Conservation (phyloP, 2,888 invertebrate species). For the Cephus rjabovi region DNA sequence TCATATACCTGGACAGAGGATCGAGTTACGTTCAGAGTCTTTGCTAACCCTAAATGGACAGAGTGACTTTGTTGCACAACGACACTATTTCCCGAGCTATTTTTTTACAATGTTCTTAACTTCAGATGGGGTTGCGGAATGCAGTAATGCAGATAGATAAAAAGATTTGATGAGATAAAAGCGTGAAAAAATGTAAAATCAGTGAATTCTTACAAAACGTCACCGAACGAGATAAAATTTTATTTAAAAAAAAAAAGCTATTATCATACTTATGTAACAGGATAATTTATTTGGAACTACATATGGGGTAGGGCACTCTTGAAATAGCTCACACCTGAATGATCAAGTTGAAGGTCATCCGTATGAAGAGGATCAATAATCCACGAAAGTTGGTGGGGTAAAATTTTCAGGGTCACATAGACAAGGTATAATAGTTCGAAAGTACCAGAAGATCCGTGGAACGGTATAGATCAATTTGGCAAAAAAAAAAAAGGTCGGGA, state of each 20-base stretch:
- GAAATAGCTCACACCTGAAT: background rate
- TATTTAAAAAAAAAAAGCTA: background rate
- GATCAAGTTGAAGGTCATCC: background rate
- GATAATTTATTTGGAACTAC: background rate
- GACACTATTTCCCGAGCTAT: background rate
- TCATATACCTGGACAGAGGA: too few species aligned
- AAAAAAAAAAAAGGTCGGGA: background rate
- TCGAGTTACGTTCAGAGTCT: too few species aligned
- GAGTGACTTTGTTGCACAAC: background rate
- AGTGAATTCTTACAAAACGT: too few species aligned
- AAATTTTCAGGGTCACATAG: background rate
- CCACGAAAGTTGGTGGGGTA: background rate
- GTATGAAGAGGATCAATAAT: background rate
- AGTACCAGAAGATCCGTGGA: too few species aligned
- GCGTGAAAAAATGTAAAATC: too few species aligned
- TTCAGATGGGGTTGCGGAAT: too few species aligned
- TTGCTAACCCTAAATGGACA: too few species aligned
- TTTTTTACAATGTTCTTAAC: background rate
- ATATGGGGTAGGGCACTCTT: background rate
- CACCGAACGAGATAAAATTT: background rate
- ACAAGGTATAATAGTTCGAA: background rate
- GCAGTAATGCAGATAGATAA: too few species aligned
- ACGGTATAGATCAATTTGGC: background rate
- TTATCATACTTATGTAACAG: too few species aligned
- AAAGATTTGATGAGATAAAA: background rate